Percentiles rank a stretch among this genome's conserved stretches.
Conservation (phyloP, 2,113 vertebrate species). For the Alethe diademata region DNA sequence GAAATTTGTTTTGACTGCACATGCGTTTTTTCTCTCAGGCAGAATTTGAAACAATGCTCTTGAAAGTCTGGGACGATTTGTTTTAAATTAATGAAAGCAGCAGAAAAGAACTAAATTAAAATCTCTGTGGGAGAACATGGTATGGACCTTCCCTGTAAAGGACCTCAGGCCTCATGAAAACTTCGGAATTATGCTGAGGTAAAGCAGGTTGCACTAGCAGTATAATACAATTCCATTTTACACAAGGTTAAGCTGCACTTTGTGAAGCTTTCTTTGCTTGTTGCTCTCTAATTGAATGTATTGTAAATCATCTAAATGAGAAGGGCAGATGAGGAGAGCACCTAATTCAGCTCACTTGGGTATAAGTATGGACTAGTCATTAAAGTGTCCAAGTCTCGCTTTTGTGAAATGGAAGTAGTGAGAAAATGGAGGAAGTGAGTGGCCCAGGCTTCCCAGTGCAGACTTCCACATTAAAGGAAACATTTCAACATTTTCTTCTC, state of each 20-base stretch:
- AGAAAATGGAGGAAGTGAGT: not conserved
- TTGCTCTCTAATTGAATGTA: not conserved
- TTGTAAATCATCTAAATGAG: not conserved
- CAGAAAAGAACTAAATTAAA: not conserved
- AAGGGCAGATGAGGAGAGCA: not conserved
- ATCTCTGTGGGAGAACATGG: not conserved
- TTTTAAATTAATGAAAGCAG: not conserved
- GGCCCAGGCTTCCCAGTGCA: not conserved
- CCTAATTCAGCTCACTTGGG: not conserved
- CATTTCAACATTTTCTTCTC: not conserved
- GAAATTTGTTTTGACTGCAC: not conserved
- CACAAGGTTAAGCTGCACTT: not conserved
- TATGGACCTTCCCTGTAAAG: not conserved
- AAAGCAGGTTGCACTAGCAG: not conserved
- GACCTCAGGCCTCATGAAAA: not conserved
- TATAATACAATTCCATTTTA: not conserved
- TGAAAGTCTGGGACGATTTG: not conserved
- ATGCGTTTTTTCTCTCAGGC: not conserved
- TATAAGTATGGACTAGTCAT: not conserved
- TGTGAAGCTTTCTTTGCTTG: not conserved
- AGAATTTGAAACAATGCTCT: not conserved
- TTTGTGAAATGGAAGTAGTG: not conserved
- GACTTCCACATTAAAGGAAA: not conserved
- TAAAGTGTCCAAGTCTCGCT: rapidly evolving
- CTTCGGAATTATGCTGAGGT: not conserved